Evolutionary conservation across 2,888 invertebrate species (phyloP), one percentile per base, ranked within the genome.

Genomic region (Nebria salina): DNA sequence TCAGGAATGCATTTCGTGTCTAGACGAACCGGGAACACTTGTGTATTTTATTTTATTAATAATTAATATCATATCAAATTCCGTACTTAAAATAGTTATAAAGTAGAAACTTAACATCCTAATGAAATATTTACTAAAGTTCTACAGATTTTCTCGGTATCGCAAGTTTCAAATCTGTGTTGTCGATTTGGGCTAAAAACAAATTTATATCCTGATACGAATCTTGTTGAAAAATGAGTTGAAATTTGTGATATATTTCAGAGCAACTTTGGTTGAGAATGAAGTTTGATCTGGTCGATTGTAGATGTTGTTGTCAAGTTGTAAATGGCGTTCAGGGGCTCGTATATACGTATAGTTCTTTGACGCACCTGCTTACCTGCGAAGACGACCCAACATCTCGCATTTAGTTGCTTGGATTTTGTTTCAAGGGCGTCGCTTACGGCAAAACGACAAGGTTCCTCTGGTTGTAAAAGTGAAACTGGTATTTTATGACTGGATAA

Each of bases 301-400:
- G 78, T 78, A 78, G 65, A 34, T 34, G 41, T 77, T 43, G 73
- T 66, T 73, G 78, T 78, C 65, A 78, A 73, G 78, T 78, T 78
- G 73, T 78, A 78, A 78, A 78, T 64, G 65, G 78, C 78, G 78
- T 78, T 34, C 41, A 78, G 43, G 73, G 78, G 78, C 73, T 65
- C 73, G 13, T 54, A 8, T 20, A 54, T 11, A 42, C 1, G 20
- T 20, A 54, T 11, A 76, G 15, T 72, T 68, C 1, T 11, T 41
- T 11, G 34, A 64, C 26, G 41, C 78, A 78, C 78, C 78, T 78
- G 78, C 78, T 73, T 78, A 78, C 78, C 78, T 78, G 78, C 54
- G 54, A 54, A 54, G 54, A 54, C 54, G 54, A 54, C 2, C 54
- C 7, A 54, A 54, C 54, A 54, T 54, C 54, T 54, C 54, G 4